These are phyloP conservation scores for Atlantisia rogersi DNA, from an alignment of 2,113 vertebrate genomes.

Conservation along the genomic window DNA sequence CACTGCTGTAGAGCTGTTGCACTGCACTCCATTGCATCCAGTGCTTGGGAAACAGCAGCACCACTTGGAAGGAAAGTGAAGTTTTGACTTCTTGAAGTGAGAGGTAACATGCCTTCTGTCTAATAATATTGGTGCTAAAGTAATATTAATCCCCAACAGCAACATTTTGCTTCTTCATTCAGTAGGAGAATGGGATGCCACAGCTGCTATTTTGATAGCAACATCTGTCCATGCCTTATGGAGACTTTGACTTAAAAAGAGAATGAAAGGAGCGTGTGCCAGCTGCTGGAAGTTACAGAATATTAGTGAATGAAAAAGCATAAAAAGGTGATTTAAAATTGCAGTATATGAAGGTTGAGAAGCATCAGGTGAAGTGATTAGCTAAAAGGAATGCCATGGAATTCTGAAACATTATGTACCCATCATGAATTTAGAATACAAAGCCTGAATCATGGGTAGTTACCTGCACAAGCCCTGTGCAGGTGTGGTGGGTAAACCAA, in stretches of 20 bases:
- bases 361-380: neutral
- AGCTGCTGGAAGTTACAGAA: neutral
- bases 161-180: constrained; percentile 9
- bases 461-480: neutral
- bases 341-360: neutral
- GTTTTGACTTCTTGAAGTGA: neutral
- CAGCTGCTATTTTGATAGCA: constrained; percentile 47
- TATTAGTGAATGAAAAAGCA: neutral
- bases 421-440: neutral
- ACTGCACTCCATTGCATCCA: neutral
- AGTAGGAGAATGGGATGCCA: neutral
- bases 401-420: neutral
- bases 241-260: constrained; percentile 40
- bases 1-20: neutral
- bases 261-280: neutral
- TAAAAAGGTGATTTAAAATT: neutral
- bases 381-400: neutral
- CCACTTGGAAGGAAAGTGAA: neutral
- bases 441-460: neutral
- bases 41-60: neutral
- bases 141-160: constrained; percentile 7
- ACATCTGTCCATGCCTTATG: constrained; percentile 32
- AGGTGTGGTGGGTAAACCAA: neutral
- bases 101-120: neutral
- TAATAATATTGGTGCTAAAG: neutral